phyloP scores from a whole-genome alignment of 2,113 vertebrate genomes.

The Gnathonemus echidnorhynchus region DNA sequence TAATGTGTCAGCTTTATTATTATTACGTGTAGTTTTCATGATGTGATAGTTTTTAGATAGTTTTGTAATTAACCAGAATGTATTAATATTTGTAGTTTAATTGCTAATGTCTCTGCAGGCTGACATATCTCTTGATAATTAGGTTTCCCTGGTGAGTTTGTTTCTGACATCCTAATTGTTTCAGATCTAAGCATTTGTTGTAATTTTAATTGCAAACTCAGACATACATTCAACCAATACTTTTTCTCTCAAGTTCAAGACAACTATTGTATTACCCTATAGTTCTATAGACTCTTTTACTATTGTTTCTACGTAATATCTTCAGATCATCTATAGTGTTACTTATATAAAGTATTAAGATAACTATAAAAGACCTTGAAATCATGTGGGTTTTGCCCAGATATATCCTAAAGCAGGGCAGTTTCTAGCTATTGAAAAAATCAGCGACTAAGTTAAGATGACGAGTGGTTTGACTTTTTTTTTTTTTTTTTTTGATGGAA shows the following conservation, averaged over 20 bases:
- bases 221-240: neutral
- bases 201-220: conserved; percentile 10
- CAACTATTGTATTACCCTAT: neutral
- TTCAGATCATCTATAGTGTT: neutral
- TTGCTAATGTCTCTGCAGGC: neutral
- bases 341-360: neutral
- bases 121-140: neutral
- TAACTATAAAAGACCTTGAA: neutral
- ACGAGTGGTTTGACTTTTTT: too few species aligned
- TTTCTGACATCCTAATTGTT: conserved; percentile 22
- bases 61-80: conserved; percentile 11
- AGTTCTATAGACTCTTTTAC: neutral
- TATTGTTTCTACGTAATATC: neutral
- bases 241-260: neutral
- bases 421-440: too few species aligned
- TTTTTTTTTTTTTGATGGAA: too few species aligned
- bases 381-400: neutral
- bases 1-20: neutral
- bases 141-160: neutral
- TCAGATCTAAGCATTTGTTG: conserved; percentile 19
- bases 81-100: conserved; percentile 1
- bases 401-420: neutral
- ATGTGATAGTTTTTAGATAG: neutral
- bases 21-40: neutral
- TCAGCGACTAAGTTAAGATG: too few species aligned